Evolutionary conservation across 1,140 invertebrate species (phyloP).

Genomic region (Hirudo medicinalis): DNA sequence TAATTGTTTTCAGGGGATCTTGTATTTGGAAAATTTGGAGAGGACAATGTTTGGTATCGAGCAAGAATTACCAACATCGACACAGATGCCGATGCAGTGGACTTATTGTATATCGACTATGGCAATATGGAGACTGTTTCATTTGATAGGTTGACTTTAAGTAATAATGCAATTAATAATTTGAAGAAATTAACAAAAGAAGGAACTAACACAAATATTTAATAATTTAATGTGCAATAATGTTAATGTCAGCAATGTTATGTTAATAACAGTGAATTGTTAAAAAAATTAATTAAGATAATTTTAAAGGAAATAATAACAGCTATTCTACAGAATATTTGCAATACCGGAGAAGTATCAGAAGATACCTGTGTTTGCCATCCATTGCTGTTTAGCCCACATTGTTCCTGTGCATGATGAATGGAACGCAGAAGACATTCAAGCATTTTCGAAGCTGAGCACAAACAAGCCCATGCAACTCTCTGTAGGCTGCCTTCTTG

Average conservation of each 20-base stretch:
- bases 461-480: background rate
- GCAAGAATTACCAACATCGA: background rate
- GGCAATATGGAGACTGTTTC: constrained; percentile 7
- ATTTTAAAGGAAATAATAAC: too few relatives aligned
- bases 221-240: background rate
- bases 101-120: background rate
- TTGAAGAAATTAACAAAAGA: background rate
- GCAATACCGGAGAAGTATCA: background rate
- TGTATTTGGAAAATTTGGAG: too few relatives aligned
- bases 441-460: background rate
- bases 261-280: too few relatives aligned
- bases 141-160: background rate
- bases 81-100: background rate
- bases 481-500: background rate
- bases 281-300: too few relatives aligned
- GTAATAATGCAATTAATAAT: background rate
- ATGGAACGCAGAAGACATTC: background rate
- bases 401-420: background rate
- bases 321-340: background rate
- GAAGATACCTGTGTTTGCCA: background rate
- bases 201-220: background rate
- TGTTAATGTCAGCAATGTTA: background rate
- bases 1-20: too few relatives aligned
- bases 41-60: too few relatives aligned
- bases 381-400: background rate